Conservation (phyloP, 2,113 vertebrate species). For the Climacteris rufus region DNA sequence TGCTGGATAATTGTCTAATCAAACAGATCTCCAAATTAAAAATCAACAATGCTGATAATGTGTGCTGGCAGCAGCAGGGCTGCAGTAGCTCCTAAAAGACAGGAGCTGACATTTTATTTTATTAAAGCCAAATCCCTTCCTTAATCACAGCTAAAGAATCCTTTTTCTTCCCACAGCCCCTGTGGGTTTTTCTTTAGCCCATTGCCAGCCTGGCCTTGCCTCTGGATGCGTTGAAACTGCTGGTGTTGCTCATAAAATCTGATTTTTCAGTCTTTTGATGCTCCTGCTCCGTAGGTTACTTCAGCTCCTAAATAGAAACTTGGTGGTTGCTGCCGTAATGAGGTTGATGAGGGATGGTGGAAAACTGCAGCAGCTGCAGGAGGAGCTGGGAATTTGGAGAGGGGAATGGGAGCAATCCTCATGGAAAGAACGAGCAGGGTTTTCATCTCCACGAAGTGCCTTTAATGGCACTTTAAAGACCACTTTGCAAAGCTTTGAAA, state of each 20-base stretch:
- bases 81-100: not conserved
- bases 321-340: not conserved
- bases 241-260: not conserved
- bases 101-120: not conserved
- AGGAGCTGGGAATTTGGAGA: not conserved
- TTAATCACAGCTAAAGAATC: not conserved
- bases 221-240: not conserved
- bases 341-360: not conserved
- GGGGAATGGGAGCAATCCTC: not conserved
- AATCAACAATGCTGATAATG: not conserved
- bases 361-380: not conserved
- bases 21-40: not conserved
- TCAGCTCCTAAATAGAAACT: not conserved
- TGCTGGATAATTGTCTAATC: not conserved
- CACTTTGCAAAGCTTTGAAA: not conserved
- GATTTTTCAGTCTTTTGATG: not conserved
- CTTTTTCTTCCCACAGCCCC: not conserved
- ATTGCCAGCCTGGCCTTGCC: not conserved
- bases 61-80: not conserved
- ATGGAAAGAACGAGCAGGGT: not conserved
- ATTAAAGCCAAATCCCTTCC: not conserved
- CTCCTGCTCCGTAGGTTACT: not conserved
- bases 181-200: not conserved
- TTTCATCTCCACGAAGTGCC: not conserved
- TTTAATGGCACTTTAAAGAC: not conserved